Evolutionary conservation across 1,140 invertebrate species (phyloP).

Genomic region (Meloidogyne hapla): DNA sequence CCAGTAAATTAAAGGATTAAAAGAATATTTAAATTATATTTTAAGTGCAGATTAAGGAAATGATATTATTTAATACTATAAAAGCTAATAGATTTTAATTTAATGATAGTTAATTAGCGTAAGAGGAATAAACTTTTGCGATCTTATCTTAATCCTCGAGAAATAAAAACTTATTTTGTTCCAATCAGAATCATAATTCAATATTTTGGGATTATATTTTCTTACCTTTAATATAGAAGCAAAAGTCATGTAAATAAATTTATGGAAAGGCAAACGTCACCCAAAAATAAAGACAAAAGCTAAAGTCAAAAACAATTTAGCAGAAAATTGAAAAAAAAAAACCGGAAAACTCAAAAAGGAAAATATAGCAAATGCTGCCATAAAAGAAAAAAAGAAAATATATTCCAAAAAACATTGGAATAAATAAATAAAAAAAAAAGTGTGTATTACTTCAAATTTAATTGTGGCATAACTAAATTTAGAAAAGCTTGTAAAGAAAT

Average conservation of each 20-base stretch:
- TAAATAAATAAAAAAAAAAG: neutral
- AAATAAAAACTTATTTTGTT: too few species aligned
- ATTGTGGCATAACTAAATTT: neutral
- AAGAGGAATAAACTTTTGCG: too few species aligned
- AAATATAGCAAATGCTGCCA: neutral
- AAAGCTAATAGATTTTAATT: too few species aligned
- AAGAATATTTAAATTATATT: too few species aligned
- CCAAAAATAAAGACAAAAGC: neutral
- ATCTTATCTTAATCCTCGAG: too few species aligned
- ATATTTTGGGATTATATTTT: neutral
- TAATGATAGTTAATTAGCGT: too few species aligned
- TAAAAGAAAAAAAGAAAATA: neutral
- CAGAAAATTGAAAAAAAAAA: neutral
- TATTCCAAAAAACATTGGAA: neutral
- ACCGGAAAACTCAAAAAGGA: constrained; percentile 6
- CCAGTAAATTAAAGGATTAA: too few species aligned
- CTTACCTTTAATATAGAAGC: too few species aligned
- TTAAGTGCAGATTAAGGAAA: too few species aligned
- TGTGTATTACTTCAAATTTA: neutral
- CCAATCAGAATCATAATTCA: too few species aligned
- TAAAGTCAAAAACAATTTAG: neutral
- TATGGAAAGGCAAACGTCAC: constrained; percentile 2
- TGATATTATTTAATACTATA: too few species aligned
- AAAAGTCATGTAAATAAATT: neutral
- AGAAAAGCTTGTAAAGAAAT: neutral